Evolutionary conservation across 2,113 vertebrate species (phyloP).

Genomic region (Xiphorhynchus elegans): DNA sequence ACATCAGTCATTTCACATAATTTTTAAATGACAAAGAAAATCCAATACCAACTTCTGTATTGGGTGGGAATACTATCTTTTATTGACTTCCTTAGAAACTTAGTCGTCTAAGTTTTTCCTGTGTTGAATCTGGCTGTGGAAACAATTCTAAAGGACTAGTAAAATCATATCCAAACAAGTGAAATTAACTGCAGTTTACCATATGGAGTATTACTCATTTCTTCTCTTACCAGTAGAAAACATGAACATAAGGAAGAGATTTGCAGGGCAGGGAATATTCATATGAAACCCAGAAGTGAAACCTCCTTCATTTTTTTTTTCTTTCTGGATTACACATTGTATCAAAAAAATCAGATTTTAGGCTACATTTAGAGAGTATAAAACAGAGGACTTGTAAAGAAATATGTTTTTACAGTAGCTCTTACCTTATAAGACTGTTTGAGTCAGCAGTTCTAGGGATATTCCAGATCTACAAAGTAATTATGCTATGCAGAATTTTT

Average conservation of each 20-base stretch:
- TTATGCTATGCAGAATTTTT: background rate
- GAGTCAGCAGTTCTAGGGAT: background rate
- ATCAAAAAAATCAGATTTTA: slow-evolving; percentile 2
- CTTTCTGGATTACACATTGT: background rate
- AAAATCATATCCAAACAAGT: background rate
- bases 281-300: background rate
- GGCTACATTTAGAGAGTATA: background rate
- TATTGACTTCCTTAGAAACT: background rate
- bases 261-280: slow-evolving; percentile 1
- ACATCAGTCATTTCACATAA: fast-evolving
- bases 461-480: background rate
- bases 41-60: background rate
- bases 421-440: background rate
- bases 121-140: background rate
- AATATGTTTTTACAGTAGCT: background rate
- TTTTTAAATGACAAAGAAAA: background rate
- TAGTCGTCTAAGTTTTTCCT: background rate
- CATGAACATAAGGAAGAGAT: slow-evolving; percentile 41
- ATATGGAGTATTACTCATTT: slow-evolving; percentile 56
- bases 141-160: slow-evolving; percentile 3
- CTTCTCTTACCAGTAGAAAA: slow-evolving; percentile 9
- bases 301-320: background rate
- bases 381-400: background rate
- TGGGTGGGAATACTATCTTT: background rate
- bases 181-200: slow-evolving; percentile 40